Evolutionary conservation across 2,113 vertebrate species (phyloP).

Genomic region (Andinoacara biseriatus): DNA sequence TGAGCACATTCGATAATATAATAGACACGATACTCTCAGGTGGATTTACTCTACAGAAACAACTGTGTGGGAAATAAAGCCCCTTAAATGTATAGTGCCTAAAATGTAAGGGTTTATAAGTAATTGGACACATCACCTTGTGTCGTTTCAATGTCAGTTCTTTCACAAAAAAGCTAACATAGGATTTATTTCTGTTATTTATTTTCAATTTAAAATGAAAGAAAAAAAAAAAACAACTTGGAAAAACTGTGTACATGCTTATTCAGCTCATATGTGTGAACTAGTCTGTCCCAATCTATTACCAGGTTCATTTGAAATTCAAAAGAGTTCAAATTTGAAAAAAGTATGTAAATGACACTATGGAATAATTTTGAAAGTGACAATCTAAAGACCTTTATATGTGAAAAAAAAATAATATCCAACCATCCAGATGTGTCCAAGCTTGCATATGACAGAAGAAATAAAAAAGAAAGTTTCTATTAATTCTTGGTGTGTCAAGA

Average conservation of each 20-base stretch:
- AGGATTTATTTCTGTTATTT: too few species aligned
- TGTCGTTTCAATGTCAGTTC: too few species aligned
- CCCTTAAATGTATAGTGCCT: too few species aligned
- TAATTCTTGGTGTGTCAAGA: neutral
- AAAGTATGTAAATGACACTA: conserved; percentile 46
- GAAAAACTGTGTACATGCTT: neutral
- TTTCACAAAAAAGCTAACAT: too few species aligned
- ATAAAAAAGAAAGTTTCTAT: neutral
- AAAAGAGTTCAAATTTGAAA: conserved; percentile 60
- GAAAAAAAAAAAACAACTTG: too few species aligned
- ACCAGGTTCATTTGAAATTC: conserved; percentile 52
- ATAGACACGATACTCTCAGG: too few species aligned
- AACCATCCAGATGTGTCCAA: neutral
- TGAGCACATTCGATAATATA: too few species aligned
- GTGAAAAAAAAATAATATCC: neutral
- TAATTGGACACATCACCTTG: too few species aligned
- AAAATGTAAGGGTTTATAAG: too few species aligned
- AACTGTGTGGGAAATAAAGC: too few species aligned
- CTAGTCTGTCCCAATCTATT: conserved; percentile 10
- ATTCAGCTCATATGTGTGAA: neutral
- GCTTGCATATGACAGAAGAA: neutral
- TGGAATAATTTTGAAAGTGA: conserved; percentile 13
- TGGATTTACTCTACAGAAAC: too few species aligned
- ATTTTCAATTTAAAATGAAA: too few species aligned
- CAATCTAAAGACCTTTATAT: neutral